Evolutionary conservation across 30 jellyfish, hydroid and myxozoan genomes (phyloP), one percentile per base, ranked within the genome.

Genomic region (Cassiopea andromeda): DNA sequence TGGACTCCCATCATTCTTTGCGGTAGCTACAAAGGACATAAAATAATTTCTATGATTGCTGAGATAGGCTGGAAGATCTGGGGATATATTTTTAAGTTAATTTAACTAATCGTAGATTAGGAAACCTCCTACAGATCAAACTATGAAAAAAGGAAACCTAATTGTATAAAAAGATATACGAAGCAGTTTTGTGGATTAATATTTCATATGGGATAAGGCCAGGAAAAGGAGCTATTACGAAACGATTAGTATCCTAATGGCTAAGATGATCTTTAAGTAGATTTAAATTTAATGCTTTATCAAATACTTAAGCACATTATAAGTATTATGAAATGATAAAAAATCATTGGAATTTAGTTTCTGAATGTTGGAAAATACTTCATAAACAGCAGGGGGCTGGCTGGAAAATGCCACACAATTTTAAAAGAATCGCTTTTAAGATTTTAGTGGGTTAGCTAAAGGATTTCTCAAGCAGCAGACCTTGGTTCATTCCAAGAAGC

Each of bases 1-100:
- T 15, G 80, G 80, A 9, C 80, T 46, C 15, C n/a, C 73, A 44
- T 81, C 90, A 6, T 18, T 81, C 90, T 66, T 81, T 81, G 90
- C 79, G 67, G 90, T 81, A 61, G 80, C 90, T 81, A 49, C 18
- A 46, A 15, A 48, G 80, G 90, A 66, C 64, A 81, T 67, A 15
- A 81, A 69, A 10, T 38, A 48, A 77, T 48, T 77, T 70, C 79
- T 43, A 16, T 70, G 50, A 15, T 43, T 15, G 19, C 14, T 4
- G 2, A 70, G 19, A 7, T 18, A 6, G 47, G 73, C 50, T 48
- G 10, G 50, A 43, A 48, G 49, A 77, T 77, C 48, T 1, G 44
- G 58, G 16, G 44, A 47, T 47, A 50, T 1, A 19, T 47, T 77
- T 38, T 5, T 14, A 12, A 19, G 17, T 77, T 2, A 77, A 43